Evolutionary conservation across 2,797 vertebrate species (phyloP).

Genomic region (Distichodus sexfasciatus): DNA sequence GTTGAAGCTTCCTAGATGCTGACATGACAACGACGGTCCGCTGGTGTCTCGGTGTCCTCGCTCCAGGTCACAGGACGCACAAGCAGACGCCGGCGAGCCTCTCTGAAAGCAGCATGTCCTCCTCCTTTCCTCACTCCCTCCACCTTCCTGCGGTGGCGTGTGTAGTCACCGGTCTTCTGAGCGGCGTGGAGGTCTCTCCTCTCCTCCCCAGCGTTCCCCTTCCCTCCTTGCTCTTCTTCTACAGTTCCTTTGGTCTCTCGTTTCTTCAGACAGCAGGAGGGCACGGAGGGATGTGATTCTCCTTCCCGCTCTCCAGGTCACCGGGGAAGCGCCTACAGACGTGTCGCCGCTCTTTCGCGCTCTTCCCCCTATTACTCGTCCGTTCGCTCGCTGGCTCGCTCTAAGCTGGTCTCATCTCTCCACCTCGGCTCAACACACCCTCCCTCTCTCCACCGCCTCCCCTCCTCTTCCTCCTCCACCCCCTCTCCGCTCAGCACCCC

Average conservation of each 20-base stretch:
- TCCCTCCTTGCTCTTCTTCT: not conserved
- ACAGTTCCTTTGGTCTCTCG: slow-evolving; percentile 6
- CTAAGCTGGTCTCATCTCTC: slow-evolving; percentile 63
- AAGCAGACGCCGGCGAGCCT: slow-evolving; percentile 26
- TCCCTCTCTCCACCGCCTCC: slow-evolving; percentile 34
- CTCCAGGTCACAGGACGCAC: slow-evolving; percentile 24
- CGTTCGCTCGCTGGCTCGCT: slow-evolving; percentile 40
- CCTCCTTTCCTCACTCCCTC: not conserved
- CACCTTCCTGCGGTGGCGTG: slow-evolving; percentile 29
- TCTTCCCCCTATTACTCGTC: slow-evolving; percentile 30
- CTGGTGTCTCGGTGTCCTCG: slow-evolving; percentile 23
- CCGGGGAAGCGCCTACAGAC: not conserved
- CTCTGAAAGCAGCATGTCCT: slow-evolving; percentile 30
- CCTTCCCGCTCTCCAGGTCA: slow-evolving; percentile 11
- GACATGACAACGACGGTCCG: slow-evolving; percentile 56
- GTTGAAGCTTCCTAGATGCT: slow-evolving; percentile 51
- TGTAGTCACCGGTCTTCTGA: slow-evolving; percentile 30
- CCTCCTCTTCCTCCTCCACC: slow-evolving; percentile 43
- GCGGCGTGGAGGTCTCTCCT: slow-evolving; percentile 1
- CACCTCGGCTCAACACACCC: slow-evolving; percentile 54
- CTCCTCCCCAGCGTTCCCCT: not conserved
- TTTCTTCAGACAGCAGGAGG: not conserved
- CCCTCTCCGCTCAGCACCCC: slow-evolving; percentile 17
- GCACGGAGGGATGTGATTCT: slow-evolving; percentile 21
- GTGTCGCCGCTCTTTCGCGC: slow-evolving; percentile 30